These are phyloP conservation scores for Aphelocoma californica DNA, from an alignment of 2,797 vertebrate species.

Conservation along the genomic window DNA sequence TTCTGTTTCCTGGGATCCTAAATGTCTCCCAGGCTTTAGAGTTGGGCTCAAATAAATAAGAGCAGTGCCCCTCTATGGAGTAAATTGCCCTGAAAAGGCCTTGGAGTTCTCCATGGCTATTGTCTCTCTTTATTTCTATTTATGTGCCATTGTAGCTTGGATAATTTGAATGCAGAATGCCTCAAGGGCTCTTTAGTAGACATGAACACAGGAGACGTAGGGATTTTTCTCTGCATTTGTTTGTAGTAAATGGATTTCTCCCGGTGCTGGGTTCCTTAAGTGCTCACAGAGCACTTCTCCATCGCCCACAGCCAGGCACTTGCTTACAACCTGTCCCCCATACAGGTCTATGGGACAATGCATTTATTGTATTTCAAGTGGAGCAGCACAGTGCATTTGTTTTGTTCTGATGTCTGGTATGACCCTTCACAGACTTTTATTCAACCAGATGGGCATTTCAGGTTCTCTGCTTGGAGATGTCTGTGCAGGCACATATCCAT, in stretches of 20 bases:
- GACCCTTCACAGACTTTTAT: neutral
- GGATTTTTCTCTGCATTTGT: neutral
- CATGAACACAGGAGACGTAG: neutral
- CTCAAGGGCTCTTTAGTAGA: neutral
- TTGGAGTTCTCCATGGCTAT: neutral
- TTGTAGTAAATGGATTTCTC: neutral
- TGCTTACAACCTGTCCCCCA: neutral
- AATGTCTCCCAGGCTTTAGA: neutral
- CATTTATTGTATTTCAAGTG: neutral
- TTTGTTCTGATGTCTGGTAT: neutral
- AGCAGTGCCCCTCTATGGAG: neutral
- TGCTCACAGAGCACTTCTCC: neutral
- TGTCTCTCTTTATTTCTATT: neutral
- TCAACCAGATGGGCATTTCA: neutral
- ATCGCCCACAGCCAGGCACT: neutral
- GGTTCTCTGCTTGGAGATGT: neutral
- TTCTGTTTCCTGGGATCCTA: neutral
- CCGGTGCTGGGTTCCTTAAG: neutral
- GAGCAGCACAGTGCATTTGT: neutral
- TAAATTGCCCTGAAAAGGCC: neutral
- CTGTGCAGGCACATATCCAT: neutral
- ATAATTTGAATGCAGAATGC: neutral
- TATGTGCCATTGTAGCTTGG: neutral
- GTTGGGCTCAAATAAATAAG: neutral
- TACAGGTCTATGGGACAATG: neutral